Evolutionary conservation across 2,797 vertebrate species (phyloP), one percentile per base, ranked within the genome.

Genomic region (Tapirus indicus): DNA sequence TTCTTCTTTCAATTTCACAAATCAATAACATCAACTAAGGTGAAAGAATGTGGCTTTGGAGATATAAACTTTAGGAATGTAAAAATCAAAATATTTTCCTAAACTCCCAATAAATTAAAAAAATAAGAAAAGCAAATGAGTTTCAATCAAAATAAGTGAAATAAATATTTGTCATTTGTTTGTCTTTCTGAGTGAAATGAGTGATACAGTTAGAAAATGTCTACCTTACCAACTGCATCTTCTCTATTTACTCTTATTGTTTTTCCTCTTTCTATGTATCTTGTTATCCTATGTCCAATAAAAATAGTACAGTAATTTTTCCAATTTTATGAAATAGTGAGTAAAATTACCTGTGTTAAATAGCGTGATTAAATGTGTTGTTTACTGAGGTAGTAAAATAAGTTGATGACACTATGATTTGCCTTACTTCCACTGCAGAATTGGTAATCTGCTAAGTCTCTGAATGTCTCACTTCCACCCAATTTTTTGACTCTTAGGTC

Each of bases 61-160:
- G 29, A 41, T 2, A 58, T 16, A 91, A 66, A 0, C 5, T 77
- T 91, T 64, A 71, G 44, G 17, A 9, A 86, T 16, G 0, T 88
- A 68, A 80, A 91, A 88, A 74, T 79, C 66, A 68, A 80, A 80
- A 44, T 58, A 17, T 4, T 75, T 47, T 32, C 18, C 32, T 69
- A 69, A 71, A 58, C 49, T n/a, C 7, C 12, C 17, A 92, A 8
- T 85, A 69, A 91, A 74, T 88, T 87, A 94, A 35, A 78, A 60
- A 75, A 47, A 35, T 60, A 35, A 35, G 32, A 77, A 74, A 49
- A 89, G 3, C 47, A 86, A 82, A 16, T 35, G 12, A 62, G 12
- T 84, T 83, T 90, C 38, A 82, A 47, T 74, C 11, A 78, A 95
- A 92, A 64, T 89, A 85, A 72, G 20, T 80, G 27, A 80, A 82